A percentile compares a stretch with the other conserved stretches of the same genome.
Evolutionary conservation across 2,113 vertebrate genomes (phyloP).

Genomic region (Phaethornis superciliosus): DNA sequence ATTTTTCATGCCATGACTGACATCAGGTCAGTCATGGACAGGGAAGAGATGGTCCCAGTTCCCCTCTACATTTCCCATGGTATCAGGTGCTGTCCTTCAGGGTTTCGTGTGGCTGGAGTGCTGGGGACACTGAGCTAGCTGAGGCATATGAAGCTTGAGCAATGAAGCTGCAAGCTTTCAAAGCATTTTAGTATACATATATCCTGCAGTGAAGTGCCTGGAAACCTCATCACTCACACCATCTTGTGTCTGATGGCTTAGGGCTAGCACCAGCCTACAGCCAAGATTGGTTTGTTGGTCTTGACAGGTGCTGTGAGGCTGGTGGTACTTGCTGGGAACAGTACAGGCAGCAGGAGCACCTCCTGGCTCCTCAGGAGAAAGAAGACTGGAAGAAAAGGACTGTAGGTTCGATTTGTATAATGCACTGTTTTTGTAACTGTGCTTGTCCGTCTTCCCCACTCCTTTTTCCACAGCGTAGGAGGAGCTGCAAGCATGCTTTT

Average conservation of each 20-base stretch:
- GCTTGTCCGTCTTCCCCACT: neutral
- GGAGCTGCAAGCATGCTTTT: neutral
- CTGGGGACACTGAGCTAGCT: neutral
- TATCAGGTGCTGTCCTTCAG: neutral
- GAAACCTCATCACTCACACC: neutral
- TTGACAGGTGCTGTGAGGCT: neutral
- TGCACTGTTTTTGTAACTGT: neutral
- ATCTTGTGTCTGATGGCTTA: neutral
- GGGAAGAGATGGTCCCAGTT: neutral
- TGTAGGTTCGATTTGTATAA: neutral
- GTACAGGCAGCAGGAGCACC: neutral
- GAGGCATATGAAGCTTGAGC: neutral
- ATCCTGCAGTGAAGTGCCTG: neutral
- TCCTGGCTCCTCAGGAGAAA: neutral
- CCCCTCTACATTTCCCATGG: too few species aligned
- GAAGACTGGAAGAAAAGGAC: neutral
- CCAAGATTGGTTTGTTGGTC: neutral
- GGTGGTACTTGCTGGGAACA: neutral
- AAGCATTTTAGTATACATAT: neutral
- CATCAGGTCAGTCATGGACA: too few species aligned
- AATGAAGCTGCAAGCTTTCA: neutral
- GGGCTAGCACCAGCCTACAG: neutral
- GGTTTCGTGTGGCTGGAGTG: neutral
- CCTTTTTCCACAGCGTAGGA: neutral
- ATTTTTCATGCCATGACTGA: neutral